These are phyloP conservation scores for Onychomys arenicola DNA, from an alignment of 2,797 vertebrate species.

Conservation along the genomic window DNA sequence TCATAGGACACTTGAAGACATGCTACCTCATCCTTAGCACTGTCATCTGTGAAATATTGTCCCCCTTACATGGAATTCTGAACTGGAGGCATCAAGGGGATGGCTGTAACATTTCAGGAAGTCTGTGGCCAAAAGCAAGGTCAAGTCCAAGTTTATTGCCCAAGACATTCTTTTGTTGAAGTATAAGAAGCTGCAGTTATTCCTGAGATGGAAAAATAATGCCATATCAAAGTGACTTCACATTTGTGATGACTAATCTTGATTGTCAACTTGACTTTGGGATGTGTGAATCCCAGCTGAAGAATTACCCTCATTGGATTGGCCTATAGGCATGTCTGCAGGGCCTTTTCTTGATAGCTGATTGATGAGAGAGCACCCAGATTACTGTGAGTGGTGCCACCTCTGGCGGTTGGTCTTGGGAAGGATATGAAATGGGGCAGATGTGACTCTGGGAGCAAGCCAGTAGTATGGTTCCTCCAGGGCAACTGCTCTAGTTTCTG, in stretches of 20 bases:
- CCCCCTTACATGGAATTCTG: neutral
- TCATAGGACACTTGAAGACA: neutral
- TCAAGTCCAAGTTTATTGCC: neutral
- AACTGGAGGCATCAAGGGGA: neutral
- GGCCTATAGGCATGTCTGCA: neutral
- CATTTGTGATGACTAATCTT: neutral
- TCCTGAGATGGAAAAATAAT: neutral
- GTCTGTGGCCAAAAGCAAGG: neutral
- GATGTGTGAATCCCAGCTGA: neutral
- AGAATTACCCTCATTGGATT: neutral
- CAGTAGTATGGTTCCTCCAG: neutral
- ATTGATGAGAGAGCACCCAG: neutral
- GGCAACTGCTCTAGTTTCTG: neutral
- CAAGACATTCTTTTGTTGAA: neutral
- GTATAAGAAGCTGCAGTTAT: neutral
- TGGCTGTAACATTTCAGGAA: neutral
- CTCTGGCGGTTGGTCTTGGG: neutral
- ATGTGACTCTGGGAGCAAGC: neutral
- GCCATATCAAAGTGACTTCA: neutral
- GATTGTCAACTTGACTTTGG: neutral
- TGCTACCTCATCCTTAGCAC: neutral
- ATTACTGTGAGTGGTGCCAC: neutral
- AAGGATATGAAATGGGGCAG: neutral
- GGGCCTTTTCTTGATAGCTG: neutral
- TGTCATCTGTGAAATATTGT: neutral